These are phyloP conservation scores for Clarias pachynema DNA, from an alignment of 2,797 vertebrate genomes.

Conservation along the genomic window DNA sequence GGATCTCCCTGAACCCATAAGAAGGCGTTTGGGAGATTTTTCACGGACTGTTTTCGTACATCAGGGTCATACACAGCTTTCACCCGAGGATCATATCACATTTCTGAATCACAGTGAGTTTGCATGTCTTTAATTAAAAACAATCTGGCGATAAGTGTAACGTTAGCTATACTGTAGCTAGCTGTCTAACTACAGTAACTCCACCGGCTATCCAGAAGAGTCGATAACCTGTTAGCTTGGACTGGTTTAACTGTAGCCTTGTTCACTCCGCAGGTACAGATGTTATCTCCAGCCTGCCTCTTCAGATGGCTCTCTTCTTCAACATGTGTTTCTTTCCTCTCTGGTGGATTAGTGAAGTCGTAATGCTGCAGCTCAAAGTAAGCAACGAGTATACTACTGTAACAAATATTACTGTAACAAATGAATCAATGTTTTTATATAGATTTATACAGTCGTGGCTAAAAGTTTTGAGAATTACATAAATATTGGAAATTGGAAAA, in stretches of 20 bases:
- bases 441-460: too few species aligned
- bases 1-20: slow-evolving; percentile 72
- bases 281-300: slow-evolving; percentile 84
- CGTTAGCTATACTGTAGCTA: background rate
- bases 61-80: slow-evolving; percentile 57
- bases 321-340: slow-evolving; percentile 92
- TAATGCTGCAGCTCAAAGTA: slow-evolving; percentile 90
- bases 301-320: slow-evolving; percentile 97
- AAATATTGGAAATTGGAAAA: too few species aligned
- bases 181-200: background rate
- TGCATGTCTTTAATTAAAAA: background rate
- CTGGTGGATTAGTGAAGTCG: slow-evolving; percentile 89
- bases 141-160: background rate
- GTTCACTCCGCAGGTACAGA: slow-evolving; percentile 74
- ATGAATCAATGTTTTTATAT: too few species aligned
- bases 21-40: slow-evolving; percentile 74
- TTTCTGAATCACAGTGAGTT: slow-evolving; percentile 66
- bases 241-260: background rate
- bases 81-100: slow-evolving; percentile 54
- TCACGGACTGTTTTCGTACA: slow-evolving; percentile 76
- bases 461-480: too few species aligned
- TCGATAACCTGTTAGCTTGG: background rate
- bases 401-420: too few species aligned
- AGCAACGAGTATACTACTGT: background rate
- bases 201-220: background rate